Evolutionary conservation across 2,113 vertebrate species (phyloP), one percentile per base, ranked within the genome.

Genomic region (Limanda limanda): DNA sequence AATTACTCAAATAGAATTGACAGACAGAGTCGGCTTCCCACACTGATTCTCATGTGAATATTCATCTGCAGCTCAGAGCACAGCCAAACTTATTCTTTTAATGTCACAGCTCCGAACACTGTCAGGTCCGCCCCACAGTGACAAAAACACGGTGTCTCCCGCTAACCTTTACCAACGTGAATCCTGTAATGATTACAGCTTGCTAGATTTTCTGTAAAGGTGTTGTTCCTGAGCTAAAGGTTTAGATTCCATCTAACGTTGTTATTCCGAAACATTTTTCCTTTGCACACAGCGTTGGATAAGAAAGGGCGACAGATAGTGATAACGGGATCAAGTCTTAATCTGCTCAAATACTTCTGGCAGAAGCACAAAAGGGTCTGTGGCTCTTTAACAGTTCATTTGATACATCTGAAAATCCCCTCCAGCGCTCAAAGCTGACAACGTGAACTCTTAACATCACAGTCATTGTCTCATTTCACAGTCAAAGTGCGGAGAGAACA

Each of bases 391-490:
- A 71, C 58, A 71, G 65, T 76, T 74, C 58, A 66, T 81, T 85
- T 88, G 56, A 85, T 78, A 71, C 63, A 68, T 64, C 51, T 87
- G 71, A 74, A 84, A 88, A 77, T 86, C 64, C 58, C 80, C 76
- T 78, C 37, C 35, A 74, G 78, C 5, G 18, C 58, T 76, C 76
- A 72, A 69, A 76, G 78, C 76, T 70, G 76, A 81, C 81, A 84
- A 74, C 59, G 81, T 84, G 81, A 87, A 86, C 85, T 79, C 65
- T 70, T 62, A 76, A 74, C 73, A 82, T 82, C 68, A 73, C 73
- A 78, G 79, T 25, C 64, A 71, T 68, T 47, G 70, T 87, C 76
- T 87, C 58, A 79, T 81, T 89, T 78, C 75, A 60, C 74, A 85
- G 60, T 75, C 62, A 85, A 76, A 84, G 75, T 59, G 76, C 11